Evolutionary conservation across 2,797 vertebrate species (phyloP), one percentile per base, ranked within the genome.

Genomic region (Pipistrellus pipistrellus): DNA sequence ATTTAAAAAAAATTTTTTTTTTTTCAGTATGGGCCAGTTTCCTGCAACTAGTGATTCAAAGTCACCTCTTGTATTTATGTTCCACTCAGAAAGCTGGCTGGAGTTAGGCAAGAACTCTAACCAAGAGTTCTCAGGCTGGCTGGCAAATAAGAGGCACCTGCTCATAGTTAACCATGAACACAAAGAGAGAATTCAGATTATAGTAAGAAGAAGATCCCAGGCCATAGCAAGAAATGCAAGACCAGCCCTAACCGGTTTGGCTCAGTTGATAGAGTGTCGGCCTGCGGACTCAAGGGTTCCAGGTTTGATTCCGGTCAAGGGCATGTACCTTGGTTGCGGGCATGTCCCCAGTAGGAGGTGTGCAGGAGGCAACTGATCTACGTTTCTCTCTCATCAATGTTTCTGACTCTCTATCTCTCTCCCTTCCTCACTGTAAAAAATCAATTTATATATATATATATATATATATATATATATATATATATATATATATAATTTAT

Each of bases 171-270:
- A 69, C 6, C 41, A 77, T 62, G 82, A 80, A 77, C 72, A 68
- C 55, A 92, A 55, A 95, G 59, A 53, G 15, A 80, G 30, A 90
- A 71, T 64, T 88, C 27, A 80, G 51, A 18, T 80, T 48, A 7
- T 14, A 73, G 14, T 86, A 73, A 38, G 25, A 35, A 92, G 57
- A 80, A 85, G 59, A 89, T 91, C 35, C 25, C n/a, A 85, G 38
- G 41, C 8, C 69, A 62, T 25, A 21, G 15, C 46, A 41, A 82
- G 84, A 71, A 85, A 64, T 83, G 15, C 78, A 85, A 82, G 59
- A 72, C 71, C n/a, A 95, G 44, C 44, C 44, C 44, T 44, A 44
- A 44, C 44, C 10, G 4, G 44, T 44, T 44, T 44, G 10, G 44
- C 44, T 44, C 10, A 44, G 44, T 44, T 9, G 44, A 44, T 44